Conservation (phyloP, 2,888 invertebrate species). For the Junonia oenone region DNA sequence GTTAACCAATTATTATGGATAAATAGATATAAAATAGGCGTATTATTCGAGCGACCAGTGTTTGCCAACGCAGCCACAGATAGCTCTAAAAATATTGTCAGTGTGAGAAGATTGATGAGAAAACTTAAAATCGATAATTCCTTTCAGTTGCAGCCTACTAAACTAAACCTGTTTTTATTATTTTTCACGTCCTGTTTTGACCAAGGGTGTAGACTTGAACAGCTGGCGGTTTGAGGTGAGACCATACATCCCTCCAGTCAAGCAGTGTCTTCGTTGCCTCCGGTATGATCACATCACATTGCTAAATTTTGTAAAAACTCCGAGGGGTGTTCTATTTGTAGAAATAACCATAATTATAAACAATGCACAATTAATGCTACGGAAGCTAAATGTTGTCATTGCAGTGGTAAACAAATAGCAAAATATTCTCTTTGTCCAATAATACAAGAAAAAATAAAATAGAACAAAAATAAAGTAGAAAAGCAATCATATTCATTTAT, state of each 20-base stretch:
- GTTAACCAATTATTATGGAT: conserved; percentile 7
- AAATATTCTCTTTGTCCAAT: conserved; percentile 10
- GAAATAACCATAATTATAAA: conserved; percentile 13
- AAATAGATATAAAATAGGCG: conserved; percentile 13
- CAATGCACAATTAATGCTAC: not conserved
- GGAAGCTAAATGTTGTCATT: conserved; percentile 7
- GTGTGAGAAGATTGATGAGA: conserved; percentile 8
- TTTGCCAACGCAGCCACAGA: conserved; percentile 2
- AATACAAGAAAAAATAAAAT: conserved; percentile 16
- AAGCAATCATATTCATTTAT: not conserved
- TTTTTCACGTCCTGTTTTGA: not conserved
- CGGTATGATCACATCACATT: conserved; percentile 21
- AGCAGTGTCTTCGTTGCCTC: conserved; percentile 20
- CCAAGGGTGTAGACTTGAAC: not conserved
- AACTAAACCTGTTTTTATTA: conserved; percentile 2
- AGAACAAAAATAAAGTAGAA: conserved; percentile 10
- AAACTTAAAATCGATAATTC: not conserved
- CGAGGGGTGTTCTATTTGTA: conserved; percentile 15
- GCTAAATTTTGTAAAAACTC: conserved; percentile 25
- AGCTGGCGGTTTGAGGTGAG: not conserved
- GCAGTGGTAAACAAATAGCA: conserved; percentile 12
- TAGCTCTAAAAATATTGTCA: conserved; percentile 11
- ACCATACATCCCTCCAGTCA: conserved; percentile 17
- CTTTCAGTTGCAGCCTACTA: not conserved
- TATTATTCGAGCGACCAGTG: conserved; percentile 5